phyloP scores from a whole-genome alignment of 2,797 vertebrate genomes.

The Staurois parvus region DNA sequence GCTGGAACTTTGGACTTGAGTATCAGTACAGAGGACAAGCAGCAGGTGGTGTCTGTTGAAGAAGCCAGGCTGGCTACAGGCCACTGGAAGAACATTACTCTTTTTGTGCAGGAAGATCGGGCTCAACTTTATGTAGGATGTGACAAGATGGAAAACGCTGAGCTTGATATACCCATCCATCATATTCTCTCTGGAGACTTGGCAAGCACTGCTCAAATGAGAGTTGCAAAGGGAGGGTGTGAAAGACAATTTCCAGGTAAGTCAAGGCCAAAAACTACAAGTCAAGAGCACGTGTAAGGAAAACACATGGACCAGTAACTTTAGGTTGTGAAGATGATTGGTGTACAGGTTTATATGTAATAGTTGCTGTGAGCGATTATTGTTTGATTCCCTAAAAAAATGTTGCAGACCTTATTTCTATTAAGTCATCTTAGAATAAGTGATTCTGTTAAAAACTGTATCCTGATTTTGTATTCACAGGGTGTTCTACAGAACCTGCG shows the following conservation, averaged over 20 bases:
- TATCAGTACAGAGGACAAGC: constrained; percentile 82
- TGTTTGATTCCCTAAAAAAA: no score
- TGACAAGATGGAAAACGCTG: constrained; percentile 88
- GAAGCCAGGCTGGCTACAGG: constrained; percentile 88
- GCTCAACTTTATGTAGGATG: constrained; percentile 93
- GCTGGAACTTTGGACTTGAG: constrained; percentile 92
- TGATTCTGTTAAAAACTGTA: neutral
- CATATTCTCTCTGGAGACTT: constrained; percentile 86
- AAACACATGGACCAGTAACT: neutral
- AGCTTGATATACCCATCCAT: constrained; percentile 90
- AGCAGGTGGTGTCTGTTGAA: constrained; percentile 89
- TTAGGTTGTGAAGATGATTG: neutral
- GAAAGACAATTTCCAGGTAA: constrained; percentile 92
- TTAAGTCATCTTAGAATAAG: no score
- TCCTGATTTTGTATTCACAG: constrained; percentile 75
- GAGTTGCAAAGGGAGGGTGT: constrained; percentile 90
- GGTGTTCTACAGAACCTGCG: constrained; percentile 96
- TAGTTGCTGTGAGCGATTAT: neutral
- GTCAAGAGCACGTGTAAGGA: neutral
- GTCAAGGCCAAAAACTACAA: constrained; percentile 45
- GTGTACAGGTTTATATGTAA: neutral
- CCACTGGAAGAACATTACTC: constrained; percentile 95
- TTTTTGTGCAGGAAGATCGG: constrained; percentile 93
- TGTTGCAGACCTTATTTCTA: no score
- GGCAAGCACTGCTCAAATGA: constrained; percentile 83